phyloP scores from a whole-genome alignment of 1,140 invertebrate genomes.

The Caenorhabditis tropicalis region DNA sequence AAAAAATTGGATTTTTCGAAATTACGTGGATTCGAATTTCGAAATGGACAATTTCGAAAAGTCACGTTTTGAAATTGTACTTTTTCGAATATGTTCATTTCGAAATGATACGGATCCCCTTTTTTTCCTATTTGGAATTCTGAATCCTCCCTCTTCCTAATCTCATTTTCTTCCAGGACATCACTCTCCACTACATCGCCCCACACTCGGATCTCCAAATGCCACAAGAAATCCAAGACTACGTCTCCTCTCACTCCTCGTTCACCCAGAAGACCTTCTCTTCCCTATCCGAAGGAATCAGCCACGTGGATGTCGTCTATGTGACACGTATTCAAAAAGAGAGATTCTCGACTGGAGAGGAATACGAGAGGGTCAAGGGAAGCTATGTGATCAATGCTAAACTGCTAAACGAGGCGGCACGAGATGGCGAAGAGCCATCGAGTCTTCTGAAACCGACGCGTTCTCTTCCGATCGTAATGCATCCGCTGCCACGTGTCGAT shows the following conservation, averaged over 20 bases:
- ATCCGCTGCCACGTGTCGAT: constrained; percentile 90
- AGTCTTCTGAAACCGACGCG: constrained; percentile 4
- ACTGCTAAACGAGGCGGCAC: constrained; percentile 90
- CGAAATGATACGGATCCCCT: no score
- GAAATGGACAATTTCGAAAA: no score
- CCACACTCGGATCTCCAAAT: constrained; percentile 83
- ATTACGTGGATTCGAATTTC: no score
- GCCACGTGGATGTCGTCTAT: constrained; percentile 90
- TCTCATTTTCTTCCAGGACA: constrained; percentile 47
- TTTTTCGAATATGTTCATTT: no score
- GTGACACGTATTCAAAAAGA: constrained; percentile 97
- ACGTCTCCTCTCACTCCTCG: constrained; percentile 80
- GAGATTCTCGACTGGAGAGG: constrained; percentile 83
- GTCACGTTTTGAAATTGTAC: no score
- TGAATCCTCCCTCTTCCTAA: not conserved
- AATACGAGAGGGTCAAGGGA: constrained; percentile 85
- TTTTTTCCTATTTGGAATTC: no score
- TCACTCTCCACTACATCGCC: constrained; percentile 90
- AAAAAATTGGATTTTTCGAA: no score
- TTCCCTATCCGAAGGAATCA: constrained; percentile 83
- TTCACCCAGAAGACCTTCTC: constrained; percentile 76
- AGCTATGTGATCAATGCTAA: constrained; percentile 75
- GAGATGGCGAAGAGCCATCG: constrained; percentile 67
- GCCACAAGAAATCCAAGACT: constrained; percentile 85
- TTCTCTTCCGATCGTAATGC: constrained; percentile 87